phyloP scores from a whole-genome alignment of 92 coral and sea anemone species.

The Plumapathes pennacea region DNA sequence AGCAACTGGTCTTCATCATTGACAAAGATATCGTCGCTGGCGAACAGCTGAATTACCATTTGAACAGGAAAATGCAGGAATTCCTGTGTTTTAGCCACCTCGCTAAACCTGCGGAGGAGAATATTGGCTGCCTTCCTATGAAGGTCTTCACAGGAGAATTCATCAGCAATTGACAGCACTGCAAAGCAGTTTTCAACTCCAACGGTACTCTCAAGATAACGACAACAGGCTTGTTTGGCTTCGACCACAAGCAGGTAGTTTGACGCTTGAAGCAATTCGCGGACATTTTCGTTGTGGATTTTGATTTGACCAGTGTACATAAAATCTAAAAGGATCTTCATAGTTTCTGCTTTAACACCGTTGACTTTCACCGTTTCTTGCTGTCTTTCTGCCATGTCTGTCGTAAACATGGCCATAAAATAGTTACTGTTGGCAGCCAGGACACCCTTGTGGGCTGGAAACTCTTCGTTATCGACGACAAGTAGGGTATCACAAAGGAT shows the following conservation, averaged over 20 bases:
- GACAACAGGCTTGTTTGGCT: conserved; percentile 66
- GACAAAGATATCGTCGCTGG: conserved; percentile 75
- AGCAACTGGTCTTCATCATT: conserved; percentile 67
- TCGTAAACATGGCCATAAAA: conserved; percentile 87
- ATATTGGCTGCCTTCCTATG: conserved; percentile 48
- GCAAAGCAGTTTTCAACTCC: conserved; percentile 68
- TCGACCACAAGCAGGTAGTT: conserved; percentile 62
- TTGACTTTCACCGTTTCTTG: conserved; percentile 44
- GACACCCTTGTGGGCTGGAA: conserved; percentile 88
- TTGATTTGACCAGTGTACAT: conserved; percentile 78
- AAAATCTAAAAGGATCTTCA: conserved; percentile 63
- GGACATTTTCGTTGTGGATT: conserved; percentile 58
- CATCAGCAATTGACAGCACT: conserved; percentile 76
- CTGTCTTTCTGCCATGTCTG: conserved; percentile 80
- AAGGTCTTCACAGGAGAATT: conserved; percentile 55
- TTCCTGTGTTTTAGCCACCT: conserved; percentile 56
- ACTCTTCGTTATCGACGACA: conserved; percentile 62
- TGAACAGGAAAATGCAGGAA: conserved; percentile 44
- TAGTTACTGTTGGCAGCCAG: conserved; percentile 85
- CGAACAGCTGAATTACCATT: conserved; percentile 47
- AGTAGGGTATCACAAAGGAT: conserved; percentile 77
- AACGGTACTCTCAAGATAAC: conserved; percentile 53
- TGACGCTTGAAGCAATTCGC: conserved; percentile 75
- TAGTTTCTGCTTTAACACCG: conserved; percentile 53
- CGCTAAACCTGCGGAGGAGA: conserved; percentile 39